These are phyloP conservation scores for Cyclophora albipunctata DNA, from an alignment of 2,888 invertebrate genomes.

Conservation along the genomic window DNA sequence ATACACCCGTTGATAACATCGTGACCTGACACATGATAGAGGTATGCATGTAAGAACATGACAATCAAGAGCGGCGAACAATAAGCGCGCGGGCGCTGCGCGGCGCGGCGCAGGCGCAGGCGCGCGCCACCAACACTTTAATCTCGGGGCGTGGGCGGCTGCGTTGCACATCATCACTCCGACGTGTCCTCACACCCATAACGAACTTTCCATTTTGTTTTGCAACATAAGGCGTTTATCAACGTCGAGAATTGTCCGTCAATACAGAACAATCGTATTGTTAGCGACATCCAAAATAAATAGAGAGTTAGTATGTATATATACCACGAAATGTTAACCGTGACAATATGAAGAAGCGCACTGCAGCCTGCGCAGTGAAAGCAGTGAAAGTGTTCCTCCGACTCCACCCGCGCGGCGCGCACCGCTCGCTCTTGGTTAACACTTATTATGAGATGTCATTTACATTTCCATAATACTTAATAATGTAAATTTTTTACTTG, in stretches of 20 bases:
- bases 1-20: not conserved
- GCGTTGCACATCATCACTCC: constrained; percentile 64
- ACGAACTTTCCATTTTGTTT: constrained; percentile 65
- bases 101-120: constrained; percentile 5
- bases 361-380: constrained; percentile 59
- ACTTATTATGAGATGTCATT: constrained; percentile 32
- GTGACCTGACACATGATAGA: constrained; percentile 25
- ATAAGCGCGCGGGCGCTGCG: constrained; percentile 32
- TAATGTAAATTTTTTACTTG: constrained; percentile 3
- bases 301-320: constrained; percentile 52
- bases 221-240: constrained; percentile 51
- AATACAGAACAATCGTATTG: constrained; percentile 58
- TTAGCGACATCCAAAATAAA: constrained; percentile 59
- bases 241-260: constrained; percentile 46
- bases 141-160: constrained; percentile 56
- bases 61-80: constrained; percentile 29
- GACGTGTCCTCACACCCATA: constrained; percentile 41
- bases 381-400: constrained; percentile 62
- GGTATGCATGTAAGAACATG: constrained; percentile 21
- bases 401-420: constrained; percentile 24
- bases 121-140: constrained; percentile 53
- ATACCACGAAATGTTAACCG: constrained; percentile 34
- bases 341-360: constrained; percentile 43
- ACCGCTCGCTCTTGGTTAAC: constrained; percentile 39
- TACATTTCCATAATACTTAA: constrained; percentile 5